Percentiles rank a stretch among this genome's conserved stretches.
Evolutionary conservation across 2,888 invertebrate genomes (phyloP).

Genomic region (Idaea dimidiata): DNA sequence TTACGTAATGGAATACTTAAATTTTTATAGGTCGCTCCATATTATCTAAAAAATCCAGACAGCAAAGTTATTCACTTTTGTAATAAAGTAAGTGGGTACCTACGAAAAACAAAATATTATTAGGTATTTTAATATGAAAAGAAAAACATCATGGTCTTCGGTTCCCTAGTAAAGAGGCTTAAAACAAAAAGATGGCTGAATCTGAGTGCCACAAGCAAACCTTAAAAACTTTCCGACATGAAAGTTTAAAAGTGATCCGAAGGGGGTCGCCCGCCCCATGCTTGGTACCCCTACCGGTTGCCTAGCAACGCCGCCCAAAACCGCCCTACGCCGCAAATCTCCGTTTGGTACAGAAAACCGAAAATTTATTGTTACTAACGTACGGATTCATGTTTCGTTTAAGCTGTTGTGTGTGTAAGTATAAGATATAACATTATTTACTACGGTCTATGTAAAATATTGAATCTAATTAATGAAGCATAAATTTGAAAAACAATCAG

Average conservation of each 20-base stretch:
- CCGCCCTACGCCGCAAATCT: conserved; percentile 72
- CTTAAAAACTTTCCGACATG: conserved; percentile 79
- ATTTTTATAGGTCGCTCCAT: background rate
- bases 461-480: background rate
- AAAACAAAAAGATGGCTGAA: conserved; percentile 69
- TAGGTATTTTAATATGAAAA: conserved; percentile 12
- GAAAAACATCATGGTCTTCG: conserved; percentile 33
- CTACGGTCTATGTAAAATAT: background rate
- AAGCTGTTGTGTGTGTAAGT: conserved; percentile 1
- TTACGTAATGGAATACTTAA: background rate
- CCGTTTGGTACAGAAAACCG: conserved; percentile 67
- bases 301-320: conserved; percentile 67
- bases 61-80: background rate
- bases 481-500: background rate
- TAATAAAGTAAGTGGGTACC: background rate
- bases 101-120: background rate
- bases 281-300: conserved; percentile 45
- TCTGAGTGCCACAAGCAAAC: conserved; percentile 74
- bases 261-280: conserved; percentile 39
- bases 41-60: background rate
- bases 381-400: conserved; percentile 46
- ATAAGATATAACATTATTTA: background rate
- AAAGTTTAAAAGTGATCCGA: conserved; percentile 80
- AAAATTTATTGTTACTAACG: conserved; percentile 69
- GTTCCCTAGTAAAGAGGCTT: conserved; percentile 56